Evolutionary conservation across 2,113 vertebrate species (phyloP).

Genomic region (Lampris incognitus): DNA sequence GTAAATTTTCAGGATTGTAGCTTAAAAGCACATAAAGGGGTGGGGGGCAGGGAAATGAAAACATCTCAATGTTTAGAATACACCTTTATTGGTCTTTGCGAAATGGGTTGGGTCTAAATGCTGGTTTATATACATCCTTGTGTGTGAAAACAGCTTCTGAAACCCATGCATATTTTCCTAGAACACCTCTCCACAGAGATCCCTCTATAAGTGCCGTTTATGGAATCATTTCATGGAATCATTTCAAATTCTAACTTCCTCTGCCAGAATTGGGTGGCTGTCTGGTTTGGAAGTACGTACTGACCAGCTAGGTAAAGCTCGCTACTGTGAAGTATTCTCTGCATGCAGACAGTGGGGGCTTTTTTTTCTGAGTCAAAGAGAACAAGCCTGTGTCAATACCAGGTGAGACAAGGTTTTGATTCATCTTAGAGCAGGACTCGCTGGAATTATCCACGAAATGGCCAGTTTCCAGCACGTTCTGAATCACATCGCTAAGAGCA

Average conservation of each 20-base stretch:
- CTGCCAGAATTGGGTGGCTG: constrained; percentile 11
- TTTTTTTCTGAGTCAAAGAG: constrained; percentile 67
- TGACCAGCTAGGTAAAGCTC: constrained; percentile 51
- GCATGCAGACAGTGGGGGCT: constrained; percentile 51
- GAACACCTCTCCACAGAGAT: constrained; percentile 21
- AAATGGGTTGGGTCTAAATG: background rate
- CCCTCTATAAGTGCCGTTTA: constrained; percentile 47
- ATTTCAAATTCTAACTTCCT: constrained; percentile 13
- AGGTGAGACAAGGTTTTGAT: constrained; percentile 61
- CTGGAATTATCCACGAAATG: constrained; percentile 42
- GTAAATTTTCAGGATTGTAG: too few species aligned
- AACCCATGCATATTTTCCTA: constrained; percentile 32
- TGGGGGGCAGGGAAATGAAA: too few species aligned
- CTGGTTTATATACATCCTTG: constrained; percentile 15
- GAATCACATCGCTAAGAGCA: constrained; percentile 32
- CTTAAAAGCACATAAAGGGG: too few species aligned
- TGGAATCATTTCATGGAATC: constrained; percentile 47
- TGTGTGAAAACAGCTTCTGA: constrained; percentile 37
- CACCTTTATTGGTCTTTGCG: background rate
- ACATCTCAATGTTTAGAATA: background rate
- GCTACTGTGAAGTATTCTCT: constrained; percentile 50
- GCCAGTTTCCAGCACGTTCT: constrained; percentile 38
- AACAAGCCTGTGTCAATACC: constrained; percentile 67
- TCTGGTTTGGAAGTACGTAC: constrained; percentile 23
- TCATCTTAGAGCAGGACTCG: constrained; percentile 46